These are phyloP conservation scores for Haliclona indistincta DNA, from an alignment of 37 sponge, comb jelly and placozoan species.

Conservation along the genomic window DNA sequence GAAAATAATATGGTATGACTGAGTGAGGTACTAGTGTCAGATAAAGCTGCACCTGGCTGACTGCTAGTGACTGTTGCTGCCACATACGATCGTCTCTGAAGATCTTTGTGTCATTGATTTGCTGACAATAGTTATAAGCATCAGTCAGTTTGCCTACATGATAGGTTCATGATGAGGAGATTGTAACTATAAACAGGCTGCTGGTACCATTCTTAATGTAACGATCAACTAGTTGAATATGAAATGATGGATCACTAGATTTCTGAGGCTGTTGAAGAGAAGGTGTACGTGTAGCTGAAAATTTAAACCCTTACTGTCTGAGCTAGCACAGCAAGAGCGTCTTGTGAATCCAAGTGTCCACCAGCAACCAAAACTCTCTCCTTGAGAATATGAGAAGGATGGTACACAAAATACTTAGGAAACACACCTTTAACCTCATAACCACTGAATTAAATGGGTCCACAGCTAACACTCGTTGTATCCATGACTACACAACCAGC, in stretches of 20 bases:
- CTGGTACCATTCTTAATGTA: not conserved
- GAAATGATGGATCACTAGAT: not conserved
- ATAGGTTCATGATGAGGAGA: not conserved
- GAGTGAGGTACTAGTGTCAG: too few species aligned
- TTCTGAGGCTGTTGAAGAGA: not conserved
- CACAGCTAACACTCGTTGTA: not conserved
- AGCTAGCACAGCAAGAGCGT: not conserved
- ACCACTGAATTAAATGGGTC: not conserved
- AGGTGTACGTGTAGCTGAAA: too few species aligned
- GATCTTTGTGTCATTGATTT: not conserved
- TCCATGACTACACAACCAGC: not conserved
- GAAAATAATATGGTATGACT: too few species aligned
- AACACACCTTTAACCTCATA: not conserved
- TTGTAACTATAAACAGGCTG: not conserved
- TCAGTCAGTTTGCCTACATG: slow-evolving; percentile 21
- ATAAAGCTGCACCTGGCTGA: slow-evolving; percentile 26
- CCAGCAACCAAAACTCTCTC: not conserved
- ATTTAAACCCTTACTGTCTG: not conserved
- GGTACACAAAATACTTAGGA: not conserved
- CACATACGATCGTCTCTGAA: slow-evolving; percentile 19
- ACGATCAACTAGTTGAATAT: not conserved
- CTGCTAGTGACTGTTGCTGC: slow-evolving; percentile 30
- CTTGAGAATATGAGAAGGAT: not conserved
- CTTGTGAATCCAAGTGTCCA: not conserved
- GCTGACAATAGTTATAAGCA: slow-evolving; percentile 45